Evolutionary conservation across 2,113 vertebrate species (phyloP), one percentile per base, ranked within the genome.

Genomic region (Prinia subflava): DNA sequence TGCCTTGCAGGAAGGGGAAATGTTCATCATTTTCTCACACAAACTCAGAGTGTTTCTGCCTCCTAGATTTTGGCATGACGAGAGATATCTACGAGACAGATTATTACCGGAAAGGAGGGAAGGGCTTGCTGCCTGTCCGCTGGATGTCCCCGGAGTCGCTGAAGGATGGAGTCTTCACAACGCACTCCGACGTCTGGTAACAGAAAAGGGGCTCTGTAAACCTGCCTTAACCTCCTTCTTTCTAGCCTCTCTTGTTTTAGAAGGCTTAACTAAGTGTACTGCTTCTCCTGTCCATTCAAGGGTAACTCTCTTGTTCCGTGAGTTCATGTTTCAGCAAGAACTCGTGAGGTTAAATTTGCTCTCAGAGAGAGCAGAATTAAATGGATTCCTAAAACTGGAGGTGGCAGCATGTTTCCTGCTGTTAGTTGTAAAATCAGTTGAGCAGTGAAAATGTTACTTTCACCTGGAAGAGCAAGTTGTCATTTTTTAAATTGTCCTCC

Each of bases 71-170:
- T 91, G 99, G 99, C 93, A 99, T 99, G 99, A 99, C 99, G 0
- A 98, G 99, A 92, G 99, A 99, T 94, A 99, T 99, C 98, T 99
- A 99, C 15, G 99, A 99, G 98, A 99, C 99, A 0, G 99, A 99
- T 98, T 99, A 99, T 97, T 99, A 99, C 95, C 97, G 99, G 60
- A 99, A 99, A 96, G 99, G 99, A 94, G 99, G 99, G 67, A 99
- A 99, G 52, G 99, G 99, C 24, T 96, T 99, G 90, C 98, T 99
- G 94, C 99, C 99, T 1, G 99, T 99, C 14, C 99, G 99, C 95
- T 99, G 99, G 99, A 99, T 99, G 99, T 99, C 99, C 80, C 99
- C 99, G 0, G 99, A 99, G 79, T 99, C 99, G 0, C 98, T 99
- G 74, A 99, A 99, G 87, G 99, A 99, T 6, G 99, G 99, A 44